Evolutionary conservation across 30 jellyfish, hydroid and myxozoan genomes (phyloP).

Genomic region (Haliclystus octoradiatus): DNA sequence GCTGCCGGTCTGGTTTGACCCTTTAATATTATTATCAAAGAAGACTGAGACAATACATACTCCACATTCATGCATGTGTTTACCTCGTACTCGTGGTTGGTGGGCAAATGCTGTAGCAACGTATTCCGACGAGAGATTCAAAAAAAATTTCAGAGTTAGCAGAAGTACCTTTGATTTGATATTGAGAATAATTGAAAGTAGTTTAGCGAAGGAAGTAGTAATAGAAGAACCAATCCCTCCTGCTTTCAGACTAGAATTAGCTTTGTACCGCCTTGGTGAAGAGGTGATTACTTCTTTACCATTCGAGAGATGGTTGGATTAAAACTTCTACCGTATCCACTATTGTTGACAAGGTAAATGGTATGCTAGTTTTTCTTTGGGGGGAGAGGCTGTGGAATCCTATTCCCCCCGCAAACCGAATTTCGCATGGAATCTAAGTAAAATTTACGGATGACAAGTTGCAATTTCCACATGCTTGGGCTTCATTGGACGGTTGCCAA

Average conservation of each 20-base stretch:
- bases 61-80: too few relatives aligned
- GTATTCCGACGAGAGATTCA: too few relatives aligned
- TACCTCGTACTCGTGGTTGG: too few relatives aligned
- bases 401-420: conserved; percentile 16
- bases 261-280: conserved; percentile 33
- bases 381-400: conserved; percentile 38
- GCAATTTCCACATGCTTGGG: too few relatives aligned
- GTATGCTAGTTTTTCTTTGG: conserved; percentile 14
- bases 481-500: conserved; percentile 31
- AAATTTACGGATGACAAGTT: conserved; percentile 10
- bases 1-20: too few relatives aligned
- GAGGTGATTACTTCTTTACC: conserved; percentile 55
- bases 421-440: conserved; percentile 14
- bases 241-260: conserved; percentile 39
- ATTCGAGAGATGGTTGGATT: conserved; percentile 41
- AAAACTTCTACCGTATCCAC: conserved; percentile 30
- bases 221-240: conserved; percentile 59
- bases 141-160: too few relatives aligned
- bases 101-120: too few relatives aligned
- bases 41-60: too few relatives aligned
- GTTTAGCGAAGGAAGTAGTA: too few relatives aligned
- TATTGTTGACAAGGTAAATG: conserved; percentile 15
- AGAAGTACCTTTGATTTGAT: too few relatives aligned
- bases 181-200: too few relatives aligned
- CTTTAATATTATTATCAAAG: too few relatives aligned